Evolutionary conservation across 2,113 vertebrate species (phyloP), one percentile per base, ranked within the genome.

Genomic region (Phylloscopus whistleri): DNA sequence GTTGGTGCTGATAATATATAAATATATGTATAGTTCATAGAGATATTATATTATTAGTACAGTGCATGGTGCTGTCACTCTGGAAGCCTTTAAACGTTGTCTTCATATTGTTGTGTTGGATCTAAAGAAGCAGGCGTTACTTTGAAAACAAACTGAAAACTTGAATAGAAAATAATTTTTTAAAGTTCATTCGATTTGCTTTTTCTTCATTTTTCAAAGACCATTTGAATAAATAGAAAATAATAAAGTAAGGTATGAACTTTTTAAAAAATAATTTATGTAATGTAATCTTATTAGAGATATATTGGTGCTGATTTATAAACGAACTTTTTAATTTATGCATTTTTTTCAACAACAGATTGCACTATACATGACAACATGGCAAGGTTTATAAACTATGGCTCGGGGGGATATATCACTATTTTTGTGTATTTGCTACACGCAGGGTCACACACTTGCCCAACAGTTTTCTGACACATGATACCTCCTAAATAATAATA

Each of bases 21-120:
- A 93, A 73, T 84, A 91, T 95, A 93, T 97, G 94, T 97, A 96
- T 95, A 98, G 97, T 95, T 97, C 96, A 97, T 97, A 98, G 97
- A 93, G 84, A 92, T 95, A 96, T 90, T 95, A 95, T 97, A 96
- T 98, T 93, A 97, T 98, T 98, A 98, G 98, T 98, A 98, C 98
- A 98, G 98, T 99, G 98, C 98, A 99, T 99, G 99, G 98, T 99
- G 98, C 98, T 98, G 98, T 98, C 94, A 96, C 87, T 97, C 95
- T 97, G 91, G 96, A 98, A 97, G 96, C 97, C 97, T 97, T 97
- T 96, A 94, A 96, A 79, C 93, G 84, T 97, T 97, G 96, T 98
- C 94, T 96, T 97, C 96, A 96, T 96, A 95, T 96, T 93, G 96
- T 97, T 93, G 94, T 82, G 83, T 93, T 93, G 95, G 97, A 93